phyloP scores from a whole-genome alignment of 2,113 vertebrate species.

The Saguinus imperator region DNA sequence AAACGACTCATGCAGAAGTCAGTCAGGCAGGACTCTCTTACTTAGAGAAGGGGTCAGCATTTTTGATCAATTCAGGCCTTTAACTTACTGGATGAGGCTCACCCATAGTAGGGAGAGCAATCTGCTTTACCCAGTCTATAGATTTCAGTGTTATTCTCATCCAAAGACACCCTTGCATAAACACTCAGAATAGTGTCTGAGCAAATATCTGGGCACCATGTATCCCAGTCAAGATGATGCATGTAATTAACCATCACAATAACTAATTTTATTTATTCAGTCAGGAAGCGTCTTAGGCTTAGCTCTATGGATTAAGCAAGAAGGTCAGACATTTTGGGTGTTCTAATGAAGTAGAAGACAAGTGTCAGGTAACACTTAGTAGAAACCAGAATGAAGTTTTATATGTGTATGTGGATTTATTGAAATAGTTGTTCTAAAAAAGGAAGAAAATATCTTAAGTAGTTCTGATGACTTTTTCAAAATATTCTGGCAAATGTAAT shows the following conservation, averaged over 20 bases:
- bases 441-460: conserved; percentile 31
- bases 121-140: background rate
- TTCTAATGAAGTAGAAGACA: background rate
- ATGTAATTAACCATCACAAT: conserved; percentile 5
- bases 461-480: background rate
- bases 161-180: background rate
- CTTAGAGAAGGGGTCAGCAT: background rate
- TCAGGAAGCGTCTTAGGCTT: background rate
- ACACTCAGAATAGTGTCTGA: background rate
- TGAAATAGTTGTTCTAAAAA: conserved; percentile 33
- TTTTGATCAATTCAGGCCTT: background rate
- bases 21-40: background rate
- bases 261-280: background rate
- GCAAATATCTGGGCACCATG: background rate
- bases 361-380: background rate
- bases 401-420: background rate
- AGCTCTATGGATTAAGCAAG: background rate
- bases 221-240: background rate
- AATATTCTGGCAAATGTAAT: background rate
- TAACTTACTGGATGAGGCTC: background rate
- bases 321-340: background rate
- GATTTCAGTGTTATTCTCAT: background rate
- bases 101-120: background rate
- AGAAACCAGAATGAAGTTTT: background rate
- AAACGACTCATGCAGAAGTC: background rate